phyloP scores from a whole-genome alignment of 2,888 invertebrate genomes.

The Synergus japonicus region DNA sequence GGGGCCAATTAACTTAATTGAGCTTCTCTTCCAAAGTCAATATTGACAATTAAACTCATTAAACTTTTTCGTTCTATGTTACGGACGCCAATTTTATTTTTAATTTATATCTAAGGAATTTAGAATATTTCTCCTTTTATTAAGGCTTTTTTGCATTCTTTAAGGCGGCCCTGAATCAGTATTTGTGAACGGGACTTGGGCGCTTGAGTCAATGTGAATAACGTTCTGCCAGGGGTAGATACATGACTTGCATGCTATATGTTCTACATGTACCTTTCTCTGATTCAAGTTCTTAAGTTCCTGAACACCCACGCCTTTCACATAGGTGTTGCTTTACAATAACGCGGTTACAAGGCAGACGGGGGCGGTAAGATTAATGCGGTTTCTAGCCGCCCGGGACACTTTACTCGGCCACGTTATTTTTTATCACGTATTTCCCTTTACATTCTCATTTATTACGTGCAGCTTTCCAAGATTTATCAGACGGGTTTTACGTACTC shows the following conservation, averaged over 20 bases:
- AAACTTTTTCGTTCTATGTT: neutral
- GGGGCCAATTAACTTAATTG: neutral
- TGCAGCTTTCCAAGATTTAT: slow-evolving; percentile 10
- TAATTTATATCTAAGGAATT: neutral
- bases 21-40: neutral
- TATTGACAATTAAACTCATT: neutral
- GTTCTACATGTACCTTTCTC: slow-evolving; percentile 12
- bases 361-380: slow-evolving; percentile 35
- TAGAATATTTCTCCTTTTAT: neutral
- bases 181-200: too few species aligned
- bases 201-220: slow-evolving; percentile 11
- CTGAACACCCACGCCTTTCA: slow-evolving; percentile 23
- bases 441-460: slow-evolving; percentile 11
- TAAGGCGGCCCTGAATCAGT: too few species aligned
- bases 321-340: slow-evolving; percentile 32
- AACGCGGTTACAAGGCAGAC: slow-evolving; percentile 12
- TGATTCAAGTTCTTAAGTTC: slow-evolving; percentile 26
- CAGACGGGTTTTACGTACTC: neutral
- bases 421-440: slow-evolving; percentile 21
- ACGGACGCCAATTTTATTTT: neutral
- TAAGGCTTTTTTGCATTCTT: too few species aligned
- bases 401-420: slow-evolving; percentile 13
- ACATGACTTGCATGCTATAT: neutral
- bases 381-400: slow-evolving; percentile 19
- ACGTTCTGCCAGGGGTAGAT: slow-evolving; percentile 9